These are phyloP conservation scores for Drosophila birchii DNA, from an alignment of 2,888 invertebrate species.

Conservation along the genomic window DNA sequence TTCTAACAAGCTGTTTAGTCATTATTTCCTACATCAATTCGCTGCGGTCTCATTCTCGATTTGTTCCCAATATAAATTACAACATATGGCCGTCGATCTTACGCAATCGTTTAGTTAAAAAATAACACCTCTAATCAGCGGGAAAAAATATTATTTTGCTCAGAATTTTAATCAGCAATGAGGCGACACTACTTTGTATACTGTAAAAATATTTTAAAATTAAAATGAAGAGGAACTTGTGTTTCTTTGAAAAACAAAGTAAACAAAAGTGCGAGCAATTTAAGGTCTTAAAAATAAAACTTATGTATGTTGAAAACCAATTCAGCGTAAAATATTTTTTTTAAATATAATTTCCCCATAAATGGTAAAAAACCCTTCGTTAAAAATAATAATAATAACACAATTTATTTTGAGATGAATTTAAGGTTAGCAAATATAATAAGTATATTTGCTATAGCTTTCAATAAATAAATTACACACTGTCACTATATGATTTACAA, in stretches of 20 bases:
- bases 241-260: not conserved
- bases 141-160: conserved; percentile 11
- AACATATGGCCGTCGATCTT: conserved; percentile 16
- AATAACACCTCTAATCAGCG: conserved; percentile 27
- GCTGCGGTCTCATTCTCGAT: conserved; percentile 9
- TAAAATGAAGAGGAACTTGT: not conserved
- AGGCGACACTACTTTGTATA: conserved; percentile 22
- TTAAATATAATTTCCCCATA: too few species aligned
- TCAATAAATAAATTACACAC: not conserved
- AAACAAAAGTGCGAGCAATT: not conserved
- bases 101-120: conserved; percentile 21
- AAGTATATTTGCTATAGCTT: too few species aligned
- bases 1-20: not conserved
- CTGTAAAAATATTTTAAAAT: too few species aligned
- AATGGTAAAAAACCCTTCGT: too few species aligned
- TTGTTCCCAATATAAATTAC: conserved; percentile 18
- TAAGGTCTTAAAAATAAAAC: too few species aligned
- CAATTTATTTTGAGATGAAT: too few species aligned
- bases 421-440: too few species aligned
- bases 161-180: conserved; percentile 6
- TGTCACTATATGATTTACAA: not conserved
- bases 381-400: too few species aligned
- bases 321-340: not conserved
- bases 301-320: too few species aligned
- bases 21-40: conserved; percentile 10